Conservation (phyloP, 2,888 invertebrate genomes). For the Plagiodera versicolora region DNA sequence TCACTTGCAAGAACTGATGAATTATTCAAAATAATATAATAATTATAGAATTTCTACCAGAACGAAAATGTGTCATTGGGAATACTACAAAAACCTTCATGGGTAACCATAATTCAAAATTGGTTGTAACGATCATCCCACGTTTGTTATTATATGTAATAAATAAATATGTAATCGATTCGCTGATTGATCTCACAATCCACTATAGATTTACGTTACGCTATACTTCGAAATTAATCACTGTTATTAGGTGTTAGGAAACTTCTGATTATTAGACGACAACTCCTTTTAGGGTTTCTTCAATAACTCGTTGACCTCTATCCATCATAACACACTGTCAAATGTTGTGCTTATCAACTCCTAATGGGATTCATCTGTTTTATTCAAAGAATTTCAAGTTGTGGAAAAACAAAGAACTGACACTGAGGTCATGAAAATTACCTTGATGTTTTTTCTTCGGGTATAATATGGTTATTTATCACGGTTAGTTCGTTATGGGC, state of each 20-base stretch:
- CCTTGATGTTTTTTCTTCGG: too few relatives aligned
- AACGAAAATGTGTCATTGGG: background rate
- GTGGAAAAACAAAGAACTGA: too few relatives aligned
- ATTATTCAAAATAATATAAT: background rate
- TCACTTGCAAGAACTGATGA: too few relatives aligned
- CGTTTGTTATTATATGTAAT: background rate
- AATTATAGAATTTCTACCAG: background rate
- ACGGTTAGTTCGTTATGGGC: too few relatives aligned
- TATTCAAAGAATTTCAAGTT: too few relatives aligned
- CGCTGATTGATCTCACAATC: background rate
- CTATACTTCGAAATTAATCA: background rate
- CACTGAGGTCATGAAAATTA: too few relatives aligned
- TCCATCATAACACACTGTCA: background rate
- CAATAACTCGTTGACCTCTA: conserved; percentile 9
- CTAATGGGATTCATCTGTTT: too few relatives aligned
- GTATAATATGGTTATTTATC: too few relatives aligned
- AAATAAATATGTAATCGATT: conserved; percentile 6
- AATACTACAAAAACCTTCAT: background rate
- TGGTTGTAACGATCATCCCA: background rate
- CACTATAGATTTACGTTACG: background rate
- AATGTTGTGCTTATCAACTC: background rate
- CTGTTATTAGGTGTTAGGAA: background rate
- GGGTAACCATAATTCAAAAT: too few relatives aligned
- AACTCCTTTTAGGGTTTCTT: conserved; percentile 2
- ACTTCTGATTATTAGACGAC: conserved; percentile 1